Percentiles rank a stretch among this genome's conserved stretches.
Evolutionary conservation across 2,113 vertebrate species (phyloP).

Genomic region (Neotoma lepida): DNA sequence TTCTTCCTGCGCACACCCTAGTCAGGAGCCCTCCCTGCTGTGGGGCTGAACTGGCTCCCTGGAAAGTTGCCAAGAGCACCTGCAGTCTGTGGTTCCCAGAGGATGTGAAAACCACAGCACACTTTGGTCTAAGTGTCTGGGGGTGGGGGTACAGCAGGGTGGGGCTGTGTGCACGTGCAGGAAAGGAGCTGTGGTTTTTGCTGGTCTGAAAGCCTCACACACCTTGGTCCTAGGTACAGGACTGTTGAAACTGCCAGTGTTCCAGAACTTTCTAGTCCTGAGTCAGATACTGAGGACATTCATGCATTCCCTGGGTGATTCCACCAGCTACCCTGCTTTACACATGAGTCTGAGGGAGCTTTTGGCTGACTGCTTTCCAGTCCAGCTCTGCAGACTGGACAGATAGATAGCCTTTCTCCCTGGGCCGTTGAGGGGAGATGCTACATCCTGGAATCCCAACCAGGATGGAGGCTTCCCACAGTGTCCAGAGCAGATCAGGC

Average conservation of each 20-base stretch:
- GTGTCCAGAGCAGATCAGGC: neutral
- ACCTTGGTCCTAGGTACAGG: neutral
- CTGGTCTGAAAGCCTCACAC: neutral
- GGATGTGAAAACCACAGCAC: constrained; percentile 48
- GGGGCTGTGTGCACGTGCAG: neutral
- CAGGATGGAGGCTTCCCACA: fast-evolving
- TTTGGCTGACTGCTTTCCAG: neutral
- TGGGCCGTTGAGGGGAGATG: fast-evolving
- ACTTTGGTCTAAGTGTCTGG: neutral
- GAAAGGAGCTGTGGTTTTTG: neutral
- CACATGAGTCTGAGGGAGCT: neutral
- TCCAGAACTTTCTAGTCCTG: neutral
- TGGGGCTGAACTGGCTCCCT: neutral
- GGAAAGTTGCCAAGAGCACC: neutral
- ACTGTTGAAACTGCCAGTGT: neutral
- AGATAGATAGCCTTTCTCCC: neutral
- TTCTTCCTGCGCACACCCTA: neutral
- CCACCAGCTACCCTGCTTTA: neutral
- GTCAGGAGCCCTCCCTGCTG: neutral
- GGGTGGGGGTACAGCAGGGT: neutral
- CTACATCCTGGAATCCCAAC: fast-evolving
- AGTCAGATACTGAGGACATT: neutral
- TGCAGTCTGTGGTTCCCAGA: neutral
- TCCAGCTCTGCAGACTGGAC: neutral
- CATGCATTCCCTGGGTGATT: neutral